Evolutionary conservation across 2,113 vertebrate genomes (phyloP).

Genomic region (Apodemus sylvaticus): DNA sequence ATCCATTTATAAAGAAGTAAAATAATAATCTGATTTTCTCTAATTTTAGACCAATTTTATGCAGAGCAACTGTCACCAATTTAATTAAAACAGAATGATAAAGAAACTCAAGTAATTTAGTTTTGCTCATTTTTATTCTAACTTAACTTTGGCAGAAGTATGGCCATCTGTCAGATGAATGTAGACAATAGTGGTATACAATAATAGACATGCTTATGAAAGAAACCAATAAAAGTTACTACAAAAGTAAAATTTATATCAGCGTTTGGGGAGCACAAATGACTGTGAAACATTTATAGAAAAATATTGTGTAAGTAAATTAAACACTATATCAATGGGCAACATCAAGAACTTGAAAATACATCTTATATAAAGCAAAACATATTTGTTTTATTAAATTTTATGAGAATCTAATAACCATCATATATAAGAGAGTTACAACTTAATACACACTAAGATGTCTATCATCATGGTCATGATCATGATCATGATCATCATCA

Average conservation of each 20-base stretch:
- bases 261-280: not conserved
- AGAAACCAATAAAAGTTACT: conserved; percentile 48
- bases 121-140: conserved; percentile 57
- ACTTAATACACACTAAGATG: not conserved
- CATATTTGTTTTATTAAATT: not conserved
- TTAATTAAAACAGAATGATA: conserved; percentile 53
- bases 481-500: not conserved
- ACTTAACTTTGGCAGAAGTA: conserved; percentile 59
- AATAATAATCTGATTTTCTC: conserved; percentile 45
- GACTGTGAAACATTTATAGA: not conserved
- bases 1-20: conserved; percentile 26
- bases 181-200: conserved; percentile 27
- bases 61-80: not conserved
- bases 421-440: not conserved
- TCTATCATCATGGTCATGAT: not conserved
- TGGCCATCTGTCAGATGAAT: conserved; percentile 54
- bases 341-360: not conserved
- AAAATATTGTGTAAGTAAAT: not conserved
- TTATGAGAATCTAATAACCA: not conserved
- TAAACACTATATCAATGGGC: not conserved
- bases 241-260: conserved; percentile 55
- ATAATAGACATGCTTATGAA: conserved; percentile 36
- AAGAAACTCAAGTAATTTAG: conserved; percentile 47
- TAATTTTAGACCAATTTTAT: conserved; percentile 65
- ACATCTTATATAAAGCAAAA: not conserved